Conservation (phyloP, 2,888 invertebrate genomes). For the Chorisops tibialis region DNA sequence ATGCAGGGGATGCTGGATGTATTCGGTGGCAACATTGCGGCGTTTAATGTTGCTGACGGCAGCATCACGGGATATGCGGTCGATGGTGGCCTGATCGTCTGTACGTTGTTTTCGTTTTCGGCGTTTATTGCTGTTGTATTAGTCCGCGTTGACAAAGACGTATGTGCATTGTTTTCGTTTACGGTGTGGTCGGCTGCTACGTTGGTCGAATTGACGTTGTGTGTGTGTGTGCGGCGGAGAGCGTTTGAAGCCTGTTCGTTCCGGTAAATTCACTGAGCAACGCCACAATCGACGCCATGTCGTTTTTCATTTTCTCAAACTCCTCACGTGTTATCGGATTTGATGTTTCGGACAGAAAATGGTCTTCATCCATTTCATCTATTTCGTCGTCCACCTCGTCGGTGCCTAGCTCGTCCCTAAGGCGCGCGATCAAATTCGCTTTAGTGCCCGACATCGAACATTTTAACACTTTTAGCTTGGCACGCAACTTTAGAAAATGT, state of each 20-base stretch:
- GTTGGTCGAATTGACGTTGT: neutral
- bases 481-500: too few relatives aligned
- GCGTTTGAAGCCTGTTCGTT: neutral
- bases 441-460: too few relatives aligned
- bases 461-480: too few relatives aligned
- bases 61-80: neutral
- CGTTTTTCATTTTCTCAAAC: neutral
- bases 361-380: neutral
- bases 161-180: neutral
- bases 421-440: too few relatives aligned
- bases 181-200: neutral
- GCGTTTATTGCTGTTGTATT: neutral
- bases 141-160: neutral
- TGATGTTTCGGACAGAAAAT: neutral
- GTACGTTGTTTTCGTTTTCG: neutral
- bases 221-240: neutral
- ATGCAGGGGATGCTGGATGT: too few relatives aligned
- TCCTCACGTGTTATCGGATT: neutral
- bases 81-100: too few relatives aligned
- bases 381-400: too few relatives aligned
- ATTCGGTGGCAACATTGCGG: too few relatives aligned
- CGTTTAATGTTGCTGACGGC: neutral
- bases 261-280: neutral
- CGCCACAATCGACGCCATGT: neutral
- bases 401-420: too few relatives aligned